phyloP scores from a whole-genome alignment of 2,797 vertebrate species.

The Schizothorax lantsangensis region DNA sequence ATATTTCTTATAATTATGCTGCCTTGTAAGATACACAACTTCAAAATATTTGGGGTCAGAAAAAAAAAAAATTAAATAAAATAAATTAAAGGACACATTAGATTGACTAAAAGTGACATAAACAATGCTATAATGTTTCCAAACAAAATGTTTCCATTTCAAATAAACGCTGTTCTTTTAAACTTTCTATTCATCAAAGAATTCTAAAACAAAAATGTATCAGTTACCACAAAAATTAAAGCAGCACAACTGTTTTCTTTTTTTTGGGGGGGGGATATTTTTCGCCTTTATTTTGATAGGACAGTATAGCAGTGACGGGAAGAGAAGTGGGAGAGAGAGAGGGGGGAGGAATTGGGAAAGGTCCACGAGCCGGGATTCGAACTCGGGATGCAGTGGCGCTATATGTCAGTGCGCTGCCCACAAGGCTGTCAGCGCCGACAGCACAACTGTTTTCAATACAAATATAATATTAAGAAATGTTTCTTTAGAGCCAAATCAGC shows the following conservation, averaged over 20 bases:
- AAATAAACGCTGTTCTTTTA: not conserved
- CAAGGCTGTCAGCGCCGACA: too few species aligned
- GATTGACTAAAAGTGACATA: not conserved
- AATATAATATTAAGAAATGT: not conserved
- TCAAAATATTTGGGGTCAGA: not conserved
- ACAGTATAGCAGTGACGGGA: too few species aligned
- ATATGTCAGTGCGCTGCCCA: too few species aligned
- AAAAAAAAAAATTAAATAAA: too few species aligned
- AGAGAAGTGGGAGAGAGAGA: too few species aligned
- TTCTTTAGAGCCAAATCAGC: not conserved
- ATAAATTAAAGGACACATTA: not conserved
- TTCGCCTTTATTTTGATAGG: too few species aligned
- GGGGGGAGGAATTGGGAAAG: too few species aligned
- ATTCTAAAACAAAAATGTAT: not conserved
- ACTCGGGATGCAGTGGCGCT: too few species aligned
- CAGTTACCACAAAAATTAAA: not conserved
- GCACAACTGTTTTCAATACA: not conserved
- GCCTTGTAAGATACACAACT: not conserved
- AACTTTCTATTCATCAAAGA: not conserved
- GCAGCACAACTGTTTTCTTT: not conserved
- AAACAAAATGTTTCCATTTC: not conserved
- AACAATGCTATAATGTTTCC: too few species aligned
- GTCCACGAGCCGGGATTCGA: too few species aligned
- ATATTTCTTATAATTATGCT: not conserved
- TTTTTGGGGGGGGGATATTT: too few species aligned